A percentile compares a stretch with the other conserved stretches of the same genome.
phyloP scores from a whole-genome alignment of 2,888 invertebrate species.

The Conops quadrifasciatus region DNA sequence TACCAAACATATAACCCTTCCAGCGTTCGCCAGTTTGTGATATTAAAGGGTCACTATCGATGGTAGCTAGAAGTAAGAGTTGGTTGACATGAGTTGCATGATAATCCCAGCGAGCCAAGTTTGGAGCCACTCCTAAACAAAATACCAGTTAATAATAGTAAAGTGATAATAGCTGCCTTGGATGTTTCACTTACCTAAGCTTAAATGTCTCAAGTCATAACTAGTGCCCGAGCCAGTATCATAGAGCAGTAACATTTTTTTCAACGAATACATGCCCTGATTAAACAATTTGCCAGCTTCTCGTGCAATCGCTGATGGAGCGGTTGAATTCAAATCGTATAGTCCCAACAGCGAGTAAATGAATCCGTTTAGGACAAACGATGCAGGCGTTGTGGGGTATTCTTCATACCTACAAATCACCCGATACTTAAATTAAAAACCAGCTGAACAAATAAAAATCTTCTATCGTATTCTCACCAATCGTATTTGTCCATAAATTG shows the following conservation, averaged over 20 bases:
- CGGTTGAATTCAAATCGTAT: constrained; percentile 89
- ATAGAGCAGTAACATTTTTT: constrained; percentile 85
- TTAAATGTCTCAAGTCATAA: constrained; percentile 95
- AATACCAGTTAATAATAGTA: background rate
- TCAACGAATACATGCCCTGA: constrained; percentile 87
- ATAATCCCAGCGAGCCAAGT: constrained; percentile 98
- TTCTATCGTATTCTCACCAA: constrained; percentile 72
- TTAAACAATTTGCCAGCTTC: constrained; percentile 81
- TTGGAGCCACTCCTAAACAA: constrained; percentile 75
- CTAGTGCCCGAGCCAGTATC: constrained; percentile 96
- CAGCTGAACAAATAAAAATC: background rate
- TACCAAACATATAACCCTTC: constrained; percentile 96
- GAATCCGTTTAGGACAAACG: constrained; percentile 97
- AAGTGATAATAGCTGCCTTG: background rate
- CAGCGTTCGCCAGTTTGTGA: constrained; percentile 87
- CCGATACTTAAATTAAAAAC: background rate
- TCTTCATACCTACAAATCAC: constrained; percentile 84
- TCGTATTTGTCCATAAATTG: constrained; percentile 84
- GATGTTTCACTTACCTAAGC: constrained; percentile 69
- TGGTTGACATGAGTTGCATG: constrained; percentile 99
- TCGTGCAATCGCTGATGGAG: constrained; percentile 74
- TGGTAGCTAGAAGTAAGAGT: constrained; percentile 83
- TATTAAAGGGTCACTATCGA: constrained; percentile 84
- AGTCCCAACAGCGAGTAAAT: constrained; percentile 96
- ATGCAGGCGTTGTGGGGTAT: constrained; percentile 94